phyloP scores from a whole-genome alignment of 2,888 invertebrate genomes.

The Trichacis sp. region DNA sequence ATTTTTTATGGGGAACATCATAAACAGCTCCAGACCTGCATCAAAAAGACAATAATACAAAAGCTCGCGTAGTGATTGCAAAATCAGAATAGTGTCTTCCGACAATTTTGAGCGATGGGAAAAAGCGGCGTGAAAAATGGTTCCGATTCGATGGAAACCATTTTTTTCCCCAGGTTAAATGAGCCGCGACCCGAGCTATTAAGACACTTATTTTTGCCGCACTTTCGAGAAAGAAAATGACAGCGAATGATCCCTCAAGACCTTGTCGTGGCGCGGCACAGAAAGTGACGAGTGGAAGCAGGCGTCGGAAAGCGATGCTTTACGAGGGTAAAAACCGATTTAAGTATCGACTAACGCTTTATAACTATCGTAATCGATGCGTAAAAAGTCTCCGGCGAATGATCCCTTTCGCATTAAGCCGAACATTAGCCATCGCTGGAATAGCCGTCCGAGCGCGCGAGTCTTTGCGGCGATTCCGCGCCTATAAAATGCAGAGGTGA shows the following conservation, averaged over 20 bases:
- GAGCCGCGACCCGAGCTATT: not conserved
- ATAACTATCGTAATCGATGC: slow-evolving; percentile 63
- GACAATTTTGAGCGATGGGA: too few species aligned
- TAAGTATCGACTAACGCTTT: slow-evolving; percentile 52
- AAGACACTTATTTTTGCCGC: not conserved
- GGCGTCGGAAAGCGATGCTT: slow-evolving; percentile 47
- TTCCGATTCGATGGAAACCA: not conserved
- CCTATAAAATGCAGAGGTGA: slow-evolving; percentile 62
- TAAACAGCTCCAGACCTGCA: too few species aligned
- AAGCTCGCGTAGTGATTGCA: too few species aligned
- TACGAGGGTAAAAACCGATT: slow-evolving; percentile 57
- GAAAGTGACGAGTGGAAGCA: slow-evolving; percentile 26
- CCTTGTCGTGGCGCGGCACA: slow-evolving; percentile 18
- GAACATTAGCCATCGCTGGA: slow-evolving; percentile 61
- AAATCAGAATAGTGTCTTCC: too few species aligned
- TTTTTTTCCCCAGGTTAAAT: not conserved
- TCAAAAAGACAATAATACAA: too few species aligned
- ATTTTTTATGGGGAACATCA: too few species aligned
- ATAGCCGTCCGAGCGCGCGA: slow-evolving; percentile 54
- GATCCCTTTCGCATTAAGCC: slow-evolving; percentile 54
- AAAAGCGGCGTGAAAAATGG: not conserved
- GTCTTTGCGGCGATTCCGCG: slow-evolving; percentile 37
- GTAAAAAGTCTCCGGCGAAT: slow-evolving; percentile 51
- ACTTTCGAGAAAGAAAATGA: slow-evolving; percentile 1
- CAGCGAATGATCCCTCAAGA: slow-evolving; percentile 9